phyloP scores from a whole-genome alignment of 2,113 vertebrate genomes.

The Isurus oxyrinchus region DNA sequence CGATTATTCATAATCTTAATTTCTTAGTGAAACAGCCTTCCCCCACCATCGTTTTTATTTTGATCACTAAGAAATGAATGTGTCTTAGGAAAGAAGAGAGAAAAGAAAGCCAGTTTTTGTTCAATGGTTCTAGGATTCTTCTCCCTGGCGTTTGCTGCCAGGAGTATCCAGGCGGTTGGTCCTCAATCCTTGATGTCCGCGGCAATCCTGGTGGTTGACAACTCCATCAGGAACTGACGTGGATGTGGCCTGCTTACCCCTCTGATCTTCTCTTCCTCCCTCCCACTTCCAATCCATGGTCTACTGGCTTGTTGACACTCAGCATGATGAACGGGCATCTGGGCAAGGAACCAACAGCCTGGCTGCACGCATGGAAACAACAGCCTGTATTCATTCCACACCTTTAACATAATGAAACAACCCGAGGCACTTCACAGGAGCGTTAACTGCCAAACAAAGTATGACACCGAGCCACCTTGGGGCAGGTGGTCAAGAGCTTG shows the following conservation, averaged over 20 bases:
- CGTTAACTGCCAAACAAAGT: too few relatives aligned
- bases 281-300: background rate
- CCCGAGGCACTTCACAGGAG: background rate
- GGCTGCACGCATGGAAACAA: background rate
- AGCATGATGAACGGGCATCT: background rate
- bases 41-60: background rate
- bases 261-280: background rate
- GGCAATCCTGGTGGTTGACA: background rate
- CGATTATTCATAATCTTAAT: too few relatives aligned
- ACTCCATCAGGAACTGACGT: background rate
- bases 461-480: too few relatives aligned
- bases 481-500: too few relatives aligned
- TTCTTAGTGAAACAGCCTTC: background rate
- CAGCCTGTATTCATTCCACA: background rate
- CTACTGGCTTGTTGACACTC: background rate
- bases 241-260: background rate
- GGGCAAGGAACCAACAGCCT: background rate
- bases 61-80: background rate
- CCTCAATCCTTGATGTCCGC: background rate
- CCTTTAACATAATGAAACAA: background rate
- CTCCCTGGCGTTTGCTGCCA: background rate
- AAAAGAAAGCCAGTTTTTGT: background rate
- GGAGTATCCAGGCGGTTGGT: background rate
- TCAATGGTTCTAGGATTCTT: background rate
- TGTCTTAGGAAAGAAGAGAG: background rate